A percentile compares a stretch with the other conserved stretches of the same genome.
Evolutionary conservation across 2,113 vertebrate species (phyloP).

Genomic region (Probosciger aterrimus): DNA sequence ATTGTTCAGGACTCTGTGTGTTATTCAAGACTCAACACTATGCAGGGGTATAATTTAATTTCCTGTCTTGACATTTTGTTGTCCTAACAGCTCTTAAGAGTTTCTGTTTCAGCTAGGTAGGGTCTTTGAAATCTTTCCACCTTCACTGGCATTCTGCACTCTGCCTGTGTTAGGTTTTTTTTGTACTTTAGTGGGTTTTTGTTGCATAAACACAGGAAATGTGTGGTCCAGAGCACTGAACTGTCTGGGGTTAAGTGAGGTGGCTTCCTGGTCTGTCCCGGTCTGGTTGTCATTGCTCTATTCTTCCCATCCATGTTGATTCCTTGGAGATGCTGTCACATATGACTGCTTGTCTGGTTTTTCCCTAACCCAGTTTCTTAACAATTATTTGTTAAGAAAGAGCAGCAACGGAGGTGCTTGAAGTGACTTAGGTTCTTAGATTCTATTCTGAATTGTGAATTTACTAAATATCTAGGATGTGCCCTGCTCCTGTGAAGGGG

Average conservation of each 20-base stretch:
- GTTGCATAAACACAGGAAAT: background rate
- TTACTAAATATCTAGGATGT: background rate
- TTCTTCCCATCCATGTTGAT: background rate
- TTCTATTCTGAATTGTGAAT: background rate
- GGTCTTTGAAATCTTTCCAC: background rate
- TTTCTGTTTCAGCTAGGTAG: background rate
- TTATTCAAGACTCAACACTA: background rate
- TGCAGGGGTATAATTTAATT: background rate
- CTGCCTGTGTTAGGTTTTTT: background rate
- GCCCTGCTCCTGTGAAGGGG: rapidly evolving
- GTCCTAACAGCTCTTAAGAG: background rate
- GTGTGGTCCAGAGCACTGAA: rapidly evolving
- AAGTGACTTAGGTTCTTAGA: background rate
- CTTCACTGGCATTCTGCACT: background rate
- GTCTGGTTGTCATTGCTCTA: background rate
- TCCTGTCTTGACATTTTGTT: background rate
- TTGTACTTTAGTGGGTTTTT: background rate
- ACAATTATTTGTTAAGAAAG: background rate
- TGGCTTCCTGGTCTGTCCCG: rapidly evolving
- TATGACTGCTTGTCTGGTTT: background rate
- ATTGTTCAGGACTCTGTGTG: background rate
- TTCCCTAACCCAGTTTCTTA: background rate
- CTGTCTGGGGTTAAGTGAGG: background rate
- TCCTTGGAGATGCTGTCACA: background rate
- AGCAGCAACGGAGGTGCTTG: background rate